Evolutionary conservation across 2,888 invertebrate species (phyloP), one percentile per base, ranked within the genome.

Genomic region (Unio pictorum): DNA sequence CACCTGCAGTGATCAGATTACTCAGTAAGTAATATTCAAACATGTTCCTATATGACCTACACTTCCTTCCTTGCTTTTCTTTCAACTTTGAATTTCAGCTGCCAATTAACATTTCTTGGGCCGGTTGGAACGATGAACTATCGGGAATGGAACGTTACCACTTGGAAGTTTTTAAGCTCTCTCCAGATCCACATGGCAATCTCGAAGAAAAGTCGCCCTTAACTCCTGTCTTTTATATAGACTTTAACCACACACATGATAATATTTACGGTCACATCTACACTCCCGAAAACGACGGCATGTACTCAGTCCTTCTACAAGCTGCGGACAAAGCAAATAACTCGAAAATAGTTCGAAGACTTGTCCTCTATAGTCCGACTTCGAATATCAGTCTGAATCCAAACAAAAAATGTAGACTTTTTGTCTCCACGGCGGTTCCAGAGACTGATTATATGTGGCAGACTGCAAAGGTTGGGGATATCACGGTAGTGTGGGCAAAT

Each of bases 91-190:
- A 30, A 30, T 66, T 69, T 11, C 11, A 70, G 70, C 0, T 5
- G 11, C 58, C 62, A 28, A 62, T 70, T 18, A n/a, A 56, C 15
- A 61, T 62, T 54, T 3, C 23, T n/a, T 66, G 70, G 66, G 30
- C 20, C 28, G 70, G 70, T 18, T 70, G 70, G 70, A 34, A 4
- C 17, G 70, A 70, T 57, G 28, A 54, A 20, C 23, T 66, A 15
- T 62, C 70, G 5, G 66, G 70, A 4, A 61, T 66, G 11, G 15
- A 54, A 4, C 26, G 55, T 18, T 70, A 63, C 58, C 23, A 63
- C 23, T 30, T 70, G 23, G 70, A 70, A 45, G 23, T 59, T 15
- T 70, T 66, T 55, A 55, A 59, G 7, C 66, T 66, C 8, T 0
- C 54, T 3, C 66, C 70, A 3, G 34, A 70, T 63, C 58, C 66